A percentile compares a stretch with the other conserved stretches of the same genome.
phyloP scores from a whole-genome alignment of 64 coral and sea anemone genomes.

The Exaiptasia diaphana region DNA sequence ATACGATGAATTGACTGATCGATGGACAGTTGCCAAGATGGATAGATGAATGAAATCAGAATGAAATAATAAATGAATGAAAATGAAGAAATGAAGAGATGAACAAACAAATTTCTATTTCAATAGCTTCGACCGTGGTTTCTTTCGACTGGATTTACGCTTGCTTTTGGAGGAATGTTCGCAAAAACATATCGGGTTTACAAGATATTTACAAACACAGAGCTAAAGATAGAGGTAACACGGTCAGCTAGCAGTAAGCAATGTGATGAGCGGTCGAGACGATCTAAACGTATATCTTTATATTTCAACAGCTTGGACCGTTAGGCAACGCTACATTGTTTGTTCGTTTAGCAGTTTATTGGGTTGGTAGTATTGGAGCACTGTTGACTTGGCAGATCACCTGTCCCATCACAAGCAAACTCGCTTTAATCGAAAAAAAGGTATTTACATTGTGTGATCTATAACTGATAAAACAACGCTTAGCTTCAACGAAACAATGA shows the following conservation, averaged over 20 bases:
- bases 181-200: conserved; percentile 73
- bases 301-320: conserved; percentile 26
- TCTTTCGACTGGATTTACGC: conserved; percentile 46
- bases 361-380: conserved; percentile 25
- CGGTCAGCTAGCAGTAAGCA: neutral
- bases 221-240: conserved; percentile 62
- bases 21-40: too few relatives aligned
- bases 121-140: conserved; percentile 29
- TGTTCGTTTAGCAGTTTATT: conserved; percentile 24
- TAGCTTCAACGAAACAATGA: too few relatives aligned
- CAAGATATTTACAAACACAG: conserved; percentile 73
- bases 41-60: too few relatives aligned
- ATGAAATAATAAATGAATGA: too few relatives aligned
- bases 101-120: too few relatives aligned
- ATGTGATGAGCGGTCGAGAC: neutral
- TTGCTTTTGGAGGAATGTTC: conserved; percentile 70
- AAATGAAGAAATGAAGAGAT: too few relatives aligned
- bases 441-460: neutral
- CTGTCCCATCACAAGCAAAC: conserved; percentile 6
- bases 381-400: conserved; percentile 21
- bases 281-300: neutral
- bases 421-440: neutral
- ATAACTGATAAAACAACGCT: too few relatives aligned
- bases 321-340: conserved; percentile 32
- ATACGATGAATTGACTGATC: too few relatives aligned